Base-by-base conservation (phyloP, 2,113 vertebrate species). In the Forbesichthys agassizii region DNA sequence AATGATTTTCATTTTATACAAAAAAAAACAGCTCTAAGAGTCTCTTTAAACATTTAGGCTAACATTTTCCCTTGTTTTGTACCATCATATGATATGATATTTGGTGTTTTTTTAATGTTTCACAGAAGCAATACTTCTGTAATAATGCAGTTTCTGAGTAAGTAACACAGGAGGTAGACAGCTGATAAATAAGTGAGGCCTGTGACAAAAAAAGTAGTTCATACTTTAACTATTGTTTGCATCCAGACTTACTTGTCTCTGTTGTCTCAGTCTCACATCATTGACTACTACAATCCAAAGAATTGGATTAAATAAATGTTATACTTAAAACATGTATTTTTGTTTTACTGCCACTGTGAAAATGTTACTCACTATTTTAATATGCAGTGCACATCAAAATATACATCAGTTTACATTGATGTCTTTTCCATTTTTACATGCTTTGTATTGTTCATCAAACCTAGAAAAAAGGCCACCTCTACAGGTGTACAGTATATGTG, bases 291-390 rank as follows among this genome's bases (percentile, higher is more conserved):
- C 89, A 90, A 91, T 92, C 90, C 88, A 90, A 92, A 92, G 87
- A 90, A 86, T 89, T 90, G 84, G 89, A 85, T 90, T 66, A 86
- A 91, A 92, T 92, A 92, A 92, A 92, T 91, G 91, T 92, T 91
- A 90, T 82, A 83, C 86, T 75, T 88, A 90, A 88, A 81, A 64
- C 10, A 11, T 11, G 5, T 51, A 63, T 12, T 9, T 0, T 3
- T 79, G 16, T 33, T 72, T 84, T 58, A 42, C 5, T 5, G 36
- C 1, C 36, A 42, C 36, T 42, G 36, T 27, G 27, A 27, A 27
- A 27, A 42, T 42, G 36, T 42, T 5, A 8, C 36, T 42, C 36
- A 27, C 27, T 27, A 27, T 27, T 27, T 27, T 27, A 27, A 27
- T 27, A 27, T 42, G 36, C 36, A 42, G 36, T 42, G 27, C 27